Evolutionary conservation across 2,888 invertebrate species (phyloP).

Genomic region (Eupithecia inturbata): DNA sequence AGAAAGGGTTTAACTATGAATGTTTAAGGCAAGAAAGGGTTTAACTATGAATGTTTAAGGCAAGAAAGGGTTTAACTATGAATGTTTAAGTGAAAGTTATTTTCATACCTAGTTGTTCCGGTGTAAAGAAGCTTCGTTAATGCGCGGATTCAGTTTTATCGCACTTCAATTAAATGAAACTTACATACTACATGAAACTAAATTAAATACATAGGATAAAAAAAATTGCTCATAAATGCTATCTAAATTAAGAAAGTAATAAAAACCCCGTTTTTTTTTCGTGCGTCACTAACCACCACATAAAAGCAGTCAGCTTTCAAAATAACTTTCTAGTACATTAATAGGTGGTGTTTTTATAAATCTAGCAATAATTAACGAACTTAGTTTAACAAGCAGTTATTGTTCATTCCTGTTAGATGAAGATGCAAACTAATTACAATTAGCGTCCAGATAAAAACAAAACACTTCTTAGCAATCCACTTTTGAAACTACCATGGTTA

Average conservation of each 20-base stretch:
- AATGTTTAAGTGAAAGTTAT: slow-evolving; percentile 64
- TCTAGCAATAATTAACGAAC: too few relatives aligned
- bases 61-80: slow-evolving; percentile 62
- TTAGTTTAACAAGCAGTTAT: background rate
- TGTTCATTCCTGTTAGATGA: background rate
- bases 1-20: slow-evolving; percentile 64
- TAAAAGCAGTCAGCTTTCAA: too few relatives aligned
- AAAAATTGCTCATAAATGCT: too few relatives aligned
- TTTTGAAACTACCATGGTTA: background rate
- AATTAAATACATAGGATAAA: too few relatives aligned
- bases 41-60: slow-evolving; percentile 55
- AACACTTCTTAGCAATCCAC: background rate
- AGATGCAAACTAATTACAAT: background rate
- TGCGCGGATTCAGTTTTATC: background rate
- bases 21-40: slow-evolving; percentile 64
- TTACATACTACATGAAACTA: background rate
- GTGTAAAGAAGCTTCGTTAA: background rate
- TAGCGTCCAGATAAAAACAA: background rate
- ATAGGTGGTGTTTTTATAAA: background rate
- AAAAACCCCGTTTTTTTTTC: too few relatives aligned
- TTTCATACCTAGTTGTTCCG: background rate
- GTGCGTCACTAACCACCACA: too few relatives aligned
- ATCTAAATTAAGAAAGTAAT: too few relatives aligned
- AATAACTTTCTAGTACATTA: background rate
- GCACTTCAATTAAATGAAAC: background rate